A percentile compares a stretch with the other conserved stretches of the same genome.
Conservation (phyloP, 2,888 invertebrate genomes). For the Ophion slaviceki region DNA sequence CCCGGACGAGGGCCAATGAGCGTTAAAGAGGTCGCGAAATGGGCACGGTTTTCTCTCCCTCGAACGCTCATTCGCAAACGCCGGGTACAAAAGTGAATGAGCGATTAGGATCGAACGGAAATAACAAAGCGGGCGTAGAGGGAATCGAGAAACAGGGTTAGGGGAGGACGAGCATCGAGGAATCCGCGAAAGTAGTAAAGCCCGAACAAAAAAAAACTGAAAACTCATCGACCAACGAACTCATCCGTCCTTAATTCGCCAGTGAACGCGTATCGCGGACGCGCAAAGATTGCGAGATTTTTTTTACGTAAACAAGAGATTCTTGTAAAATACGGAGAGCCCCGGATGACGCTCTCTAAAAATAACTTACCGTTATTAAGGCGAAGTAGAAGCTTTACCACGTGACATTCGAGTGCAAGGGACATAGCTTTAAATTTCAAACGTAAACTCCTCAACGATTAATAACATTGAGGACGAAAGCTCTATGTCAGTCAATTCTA, state of each 20-base stretch:
- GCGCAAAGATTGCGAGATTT: background rate
- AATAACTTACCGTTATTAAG: too few species aligned
- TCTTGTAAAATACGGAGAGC: too few species aligned
- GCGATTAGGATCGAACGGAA: constrained; percentile 20
- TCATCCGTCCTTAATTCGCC: too few species aligned
- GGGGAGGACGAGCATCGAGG: constrained; percentile 16
- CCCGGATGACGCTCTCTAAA: too few species aligned
- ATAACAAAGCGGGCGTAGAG: constrained; percentile 9
- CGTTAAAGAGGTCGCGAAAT: constrained; percentile 58
- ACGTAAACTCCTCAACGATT: too few species aligned
- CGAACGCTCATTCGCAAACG: too few species aligned
- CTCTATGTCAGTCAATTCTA: too few species aligned
- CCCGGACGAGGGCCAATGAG: constrained; percentile 23
- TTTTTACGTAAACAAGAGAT: background rate
- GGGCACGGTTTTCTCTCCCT: constrained; percentile 39
- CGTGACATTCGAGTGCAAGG: too few species aligned
- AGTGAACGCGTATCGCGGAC: background rate
- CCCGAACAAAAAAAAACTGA: constrained; percentile 26
- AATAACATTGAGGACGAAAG: too few species aligned
- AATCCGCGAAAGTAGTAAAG: constrained; percentile 41
- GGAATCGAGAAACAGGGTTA: background rate
- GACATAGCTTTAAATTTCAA: too few species aligned
- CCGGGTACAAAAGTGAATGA: constrained; percentile 44
- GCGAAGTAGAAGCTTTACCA: too few species aligned
- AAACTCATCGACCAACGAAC: constrained; percentile 14